Base-by-base conservation (phyloP, 2,888 invertebrate genomes). In the Neoitamus cyanurus region DNA sequence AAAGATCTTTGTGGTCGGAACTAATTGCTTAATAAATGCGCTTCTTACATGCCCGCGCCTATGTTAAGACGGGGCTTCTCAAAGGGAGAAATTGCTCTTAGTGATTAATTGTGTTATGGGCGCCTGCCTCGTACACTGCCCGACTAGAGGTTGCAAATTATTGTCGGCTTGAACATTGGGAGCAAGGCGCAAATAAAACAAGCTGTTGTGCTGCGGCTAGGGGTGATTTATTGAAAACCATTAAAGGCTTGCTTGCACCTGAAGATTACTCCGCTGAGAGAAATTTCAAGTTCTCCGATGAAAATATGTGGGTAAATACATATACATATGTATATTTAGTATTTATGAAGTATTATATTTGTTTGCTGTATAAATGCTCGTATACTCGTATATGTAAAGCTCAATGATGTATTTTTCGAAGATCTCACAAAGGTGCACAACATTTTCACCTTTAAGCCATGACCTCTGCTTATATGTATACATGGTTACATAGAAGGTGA, bases 11-110 rank as follows among this genome's bases (percentile, higher is more conserved):
- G 36, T 30, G 73, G 73, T 34, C 3, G 13, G 15, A n/a, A 73
- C 73, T 36, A 73, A 73, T 73, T 73, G 73, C 7, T 73, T 73
- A 73, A 73, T 73, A 73, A 73, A 31, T 70, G 31, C 30, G 70
- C n/a, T 70, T 31, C 31, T 70, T 30, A 34, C 70, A 70, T 70
- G 70, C 0, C 0, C 31, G 11, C n/a, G 30, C 30, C 30, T 15
- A 13, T 70, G n/a, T 30, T 31, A 13, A 31, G n/a, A n/a, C n/a
- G n/a, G n/a, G n/a, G 0, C 0, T 20, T 28, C 13, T 69, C 4
- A 69, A 69, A 69, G 5, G 20, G 73, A n/a, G 36, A 73, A 73
- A 73, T 36, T 20, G n/a, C 15, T 48, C 34, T 34, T 9, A 34
- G 15, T 73, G 73, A 34, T 73, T 73, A 73, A 73, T 73, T 36